These are phyloP conservation scores for Eupithecia vulgata DNA, from an alignment of 2,888 invertebrate species.

Conservation along the genomic window DNA sequence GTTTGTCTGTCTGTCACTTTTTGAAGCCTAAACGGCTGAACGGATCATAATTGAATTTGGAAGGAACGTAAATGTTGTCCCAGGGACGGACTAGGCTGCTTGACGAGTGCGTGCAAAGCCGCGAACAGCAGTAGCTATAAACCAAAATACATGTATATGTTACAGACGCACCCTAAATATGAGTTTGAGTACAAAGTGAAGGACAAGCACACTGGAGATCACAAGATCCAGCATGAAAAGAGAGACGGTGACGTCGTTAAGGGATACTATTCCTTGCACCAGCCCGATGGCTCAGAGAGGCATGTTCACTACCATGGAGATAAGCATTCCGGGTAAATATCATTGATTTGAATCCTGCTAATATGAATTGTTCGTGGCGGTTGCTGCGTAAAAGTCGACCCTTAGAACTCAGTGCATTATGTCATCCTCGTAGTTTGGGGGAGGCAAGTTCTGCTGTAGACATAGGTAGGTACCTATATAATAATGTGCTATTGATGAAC, in stretches of 20 bases:
- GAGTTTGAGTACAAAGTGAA: slow-evolving; percentile 68
- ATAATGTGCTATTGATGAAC: background rate
- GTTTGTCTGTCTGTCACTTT: too few species aligned
- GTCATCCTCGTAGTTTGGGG: too few species aligned
- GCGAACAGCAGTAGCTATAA: too few species aligned
- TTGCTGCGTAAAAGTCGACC: background rate
- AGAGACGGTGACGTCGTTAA: slow-evolving; percentile 61
- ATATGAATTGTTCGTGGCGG: background rate
- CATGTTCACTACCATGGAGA: slow-evolving; percentile 43
- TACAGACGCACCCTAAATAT: slow-evolving; percentile 45
- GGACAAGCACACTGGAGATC: slow-evolving; percentile 70
- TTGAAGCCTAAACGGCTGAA: too few species aligned
- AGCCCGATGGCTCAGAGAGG: slow-evolving; percentile 42
- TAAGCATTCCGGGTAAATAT: slow-evolving; percentile 49
- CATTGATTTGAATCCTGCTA: background rate
- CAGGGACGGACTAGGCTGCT: too few species aligned
- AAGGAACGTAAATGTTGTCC: too few species aligned
- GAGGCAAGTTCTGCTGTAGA: too few species aligned
- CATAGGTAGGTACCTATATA: too few species aligned
- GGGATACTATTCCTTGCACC: slow-evolving; percentile 42
- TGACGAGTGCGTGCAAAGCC: too few species aligned
- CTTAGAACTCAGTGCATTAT: background rate
- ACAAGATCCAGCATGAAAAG: slow-evolving; percentile 62
- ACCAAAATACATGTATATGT: too few species aligned
- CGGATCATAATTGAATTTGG: too few species aligned